These are phyloP conservation scores for Xylocampa areola DNA, from an alignment of 2,888 invertebrate species.

Conservation along the genomic window DNA sequence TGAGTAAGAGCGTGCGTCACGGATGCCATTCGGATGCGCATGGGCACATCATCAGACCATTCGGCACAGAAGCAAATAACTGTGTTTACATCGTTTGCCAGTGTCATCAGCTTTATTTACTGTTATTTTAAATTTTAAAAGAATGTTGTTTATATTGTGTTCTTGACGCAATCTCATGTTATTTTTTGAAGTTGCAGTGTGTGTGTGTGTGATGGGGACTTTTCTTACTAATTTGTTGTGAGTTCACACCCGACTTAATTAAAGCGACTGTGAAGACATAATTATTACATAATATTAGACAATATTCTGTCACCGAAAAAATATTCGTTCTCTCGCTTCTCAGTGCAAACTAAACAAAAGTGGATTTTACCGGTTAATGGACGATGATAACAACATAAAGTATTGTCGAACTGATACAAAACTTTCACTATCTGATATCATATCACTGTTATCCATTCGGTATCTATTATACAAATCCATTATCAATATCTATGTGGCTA, in stretches of 20 bases:
- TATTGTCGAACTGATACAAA: slow-evolving; percentile 4
- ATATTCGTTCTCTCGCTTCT: too few relatives aligned
- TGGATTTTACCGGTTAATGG: too few relatives aligned
- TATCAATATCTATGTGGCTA: not conserved
- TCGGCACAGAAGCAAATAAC: slow-evolving; percentile 53
- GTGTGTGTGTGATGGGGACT: too few relatives aligned
- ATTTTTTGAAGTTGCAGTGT: too few relatives aligned
- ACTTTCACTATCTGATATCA: slow-evolving; percentile 6
- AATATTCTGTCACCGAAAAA: too few relatives aligned
- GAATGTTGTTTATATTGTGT: slow-evolving; percentile 3
- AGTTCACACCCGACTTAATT: too few relatives aligned
- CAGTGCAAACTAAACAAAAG: slow-evolving; percentile 2
- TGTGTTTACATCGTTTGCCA: slow-evolving; percentile 51
- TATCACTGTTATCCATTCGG: slow-evolving; percentile 6
- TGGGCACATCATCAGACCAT: slow-evolving; percentile 51
- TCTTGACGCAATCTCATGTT: too few relatives aligned
- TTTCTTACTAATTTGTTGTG: too few relatives aligned
- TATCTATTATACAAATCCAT: not conserved
- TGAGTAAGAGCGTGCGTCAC: slow-evolving; percentile 49
- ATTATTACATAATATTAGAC: too few relatives aligned
- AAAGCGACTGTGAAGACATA: too few relatives aligned
- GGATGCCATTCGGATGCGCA: slow-evolving; percentile 44
- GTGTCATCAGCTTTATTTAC: slow-evolving; percentile 43
- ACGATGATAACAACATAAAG: slow-evolving; percentile 10
- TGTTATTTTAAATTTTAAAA: slow-evolving; percentile 15